A percentile compares a stretch with the other conserved stretches of the same genome.
phyloP scores from a whole-genome alignment of 2,113 vertebrate species.

The Bubo scandiacus region DNA sequence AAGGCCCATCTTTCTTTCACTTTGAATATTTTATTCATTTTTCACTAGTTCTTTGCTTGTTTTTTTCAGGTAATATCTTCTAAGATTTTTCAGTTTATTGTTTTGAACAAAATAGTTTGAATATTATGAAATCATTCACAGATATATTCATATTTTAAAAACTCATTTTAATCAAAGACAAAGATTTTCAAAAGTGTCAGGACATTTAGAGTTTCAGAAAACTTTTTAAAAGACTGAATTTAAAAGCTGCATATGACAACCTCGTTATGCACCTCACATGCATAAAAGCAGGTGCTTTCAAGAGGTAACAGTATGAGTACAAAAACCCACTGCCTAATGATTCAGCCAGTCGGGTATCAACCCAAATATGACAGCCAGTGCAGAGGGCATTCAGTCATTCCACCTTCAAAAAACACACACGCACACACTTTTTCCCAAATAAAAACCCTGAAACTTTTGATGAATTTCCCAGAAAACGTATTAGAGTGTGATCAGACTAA shows the following conservation, averaged over 20 bases:
- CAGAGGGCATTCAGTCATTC: background rate
- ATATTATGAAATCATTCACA: background rate
- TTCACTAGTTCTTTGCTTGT: background rate
- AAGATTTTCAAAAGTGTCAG: background rate
- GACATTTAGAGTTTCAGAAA: background rate
- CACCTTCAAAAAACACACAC: background rate
- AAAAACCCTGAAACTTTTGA: background rate
- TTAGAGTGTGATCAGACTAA: background rate
- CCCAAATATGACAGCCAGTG: background rate
- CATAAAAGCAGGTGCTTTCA: background rate
- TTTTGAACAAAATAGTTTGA: background rate
- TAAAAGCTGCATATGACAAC: background rate
- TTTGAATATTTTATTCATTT: background rate
- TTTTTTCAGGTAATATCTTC: background rate
- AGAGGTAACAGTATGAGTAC: background rate
- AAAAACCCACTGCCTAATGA: background rate
- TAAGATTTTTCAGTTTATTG: background rate
- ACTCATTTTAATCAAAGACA: background rate
- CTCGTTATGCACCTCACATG: no score
- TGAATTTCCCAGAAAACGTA: background rate
- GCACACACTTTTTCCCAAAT: background rate
- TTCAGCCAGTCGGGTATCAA: background rate
- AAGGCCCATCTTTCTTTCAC: background rate
- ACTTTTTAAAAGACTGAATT: background rate
- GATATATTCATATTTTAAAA: background rate